A percentile compares a stretch with the other conserved stretches of the same genome.
Conservation (phyloP, 2,888 invertebrate species). For the Tiliacea citrago region DNA sequence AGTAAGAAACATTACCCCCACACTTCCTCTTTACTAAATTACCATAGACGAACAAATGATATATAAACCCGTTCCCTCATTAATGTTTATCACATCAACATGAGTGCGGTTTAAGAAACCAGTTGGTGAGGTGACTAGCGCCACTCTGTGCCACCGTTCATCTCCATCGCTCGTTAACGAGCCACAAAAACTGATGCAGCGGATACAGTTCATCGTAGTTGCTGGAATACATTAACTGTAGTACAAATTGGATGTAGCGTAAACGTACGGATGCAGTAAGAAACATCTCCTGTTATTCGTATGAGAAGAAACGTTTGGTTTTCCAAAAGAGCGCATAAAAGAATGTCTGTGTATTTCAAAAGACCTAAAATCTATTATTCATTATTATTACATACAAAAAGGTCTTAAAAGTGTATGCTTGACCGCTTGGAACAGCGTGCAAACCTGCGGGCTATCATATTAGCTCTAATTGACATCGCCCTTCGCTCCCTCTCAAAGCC, state of each 20-base stretch:
- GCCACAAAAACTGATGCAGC: slow-evolving; percentile 55
- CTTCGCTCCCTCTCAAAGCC: too few species aligned
- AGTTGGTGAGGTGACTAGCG: slow-evolving; percentile 40
- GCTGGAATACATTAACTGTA: slow-evolving; percentile 31
- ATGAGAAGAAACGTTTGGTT: background rate
- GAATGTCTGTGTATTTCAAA: background rate
- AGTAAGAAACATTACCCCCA: background rate
- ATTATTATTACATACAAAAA: too few species aligned
- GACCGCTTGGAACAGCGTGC: too few species aligned
- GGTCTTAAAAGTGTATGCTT: too few species aligned
- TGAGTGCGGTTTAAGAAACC: slow-evolving; percentile 42
- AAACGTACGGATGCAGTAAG: slow-evolving; percentile 16
- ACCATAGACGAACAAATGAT: slow-evolving; percentile 14
- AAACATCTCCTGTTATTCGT: slow-evolving; percentile 4
- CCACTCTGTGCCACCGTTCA: slow-evolving; percentile 57
- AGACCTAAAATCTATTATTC: background rate
- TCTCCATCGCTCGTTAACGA: slow-evolving; percentile 56
- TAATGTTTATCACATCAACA: slow-evolving; percentile 51
- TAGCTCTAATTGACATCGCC: too few species aligned
- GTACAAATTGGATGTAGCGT: slow-evolving; percentile 41
- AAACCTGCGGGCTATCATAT: too few species aligned
- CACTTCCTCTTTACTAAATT: slow-evolving; percentile 20
- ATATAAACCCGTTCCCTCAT: slow-evolving; percentile 48
- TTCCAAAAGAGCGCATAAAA: background rate
- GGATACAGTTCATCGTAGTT: slow-evolving; percentile 37